These are phyloP conservation scores for Mesoclemmys tuberculata DNA, from an alignment of 2,113 vertebrate species.

Conservation along the genomic window DNA sequence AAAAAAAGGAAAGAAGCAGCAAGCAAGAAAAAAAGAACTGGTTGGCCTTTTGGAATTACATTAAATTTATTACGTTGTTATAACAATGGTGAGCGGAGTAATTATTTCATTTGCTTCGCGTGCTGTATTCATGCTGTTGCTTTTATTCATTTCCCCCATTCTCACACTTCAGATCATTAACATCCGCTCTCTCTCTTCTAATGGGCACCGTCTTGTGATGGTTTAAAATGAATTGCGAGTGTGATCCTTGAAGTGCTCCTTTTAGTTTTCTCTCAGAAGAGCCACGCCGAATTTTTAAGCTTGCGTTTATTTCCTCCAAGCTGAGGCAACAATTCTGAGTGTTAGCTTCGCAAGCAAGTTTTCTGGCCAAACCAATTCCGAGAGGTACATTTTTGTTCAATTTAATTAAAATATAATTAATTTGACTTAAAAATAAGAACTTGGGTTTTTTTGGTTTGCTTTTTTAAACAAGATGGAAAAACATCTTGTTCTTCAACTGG, in stretches of 20 bases:
- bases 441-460: slow-evolving; percentile 1
- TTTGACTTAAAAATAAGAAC: not conserved
- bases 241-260: slow-evolving; percentile 41
- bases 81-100: slow-evolving; percentile 73
- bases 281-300: slow-evolving; percentile 43
- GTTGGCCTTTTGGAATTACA: slow-evolving; percentile 81
- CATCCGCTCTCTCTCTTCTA: slow-evolving; percentile 61
- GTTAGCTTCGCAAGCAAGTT: slow-evolving; percentile 19
- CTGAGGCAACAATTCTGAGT: slow-evolving; percentile 38
- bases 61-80: slow-evolving; percentile 73
- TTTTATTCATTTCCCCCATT: slow-evolving; percentile 59
- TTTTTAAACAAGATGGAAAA: not conserved
- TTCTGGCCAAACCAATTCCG: not conserved
- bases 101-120: slow-evolving; percentile 77
- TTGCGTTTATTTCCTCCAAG: slow-evolving; percentile 10
- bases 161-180: slow-evolving; percentile 75
- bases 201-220: slow-evolving; percentile 64
- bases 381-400: not conserved
- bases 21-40: slow-evolving; percentile 57
- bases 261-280: slow-evolving; percentile 51
- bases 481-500: accelerated
- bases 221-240: slow-evolving; percentile 71
- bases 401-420: slow-evolving; percentile 70
- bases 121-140: slow-evolving; percentile 56
- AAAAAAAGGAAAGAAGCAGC: slow-evolving; percentile 45